These are phyloP conservation scores for Trichopoda pennipes DNA, from an alignment of 2,888 invertebrate genomes.

Conservation along the genomic window DNA sequence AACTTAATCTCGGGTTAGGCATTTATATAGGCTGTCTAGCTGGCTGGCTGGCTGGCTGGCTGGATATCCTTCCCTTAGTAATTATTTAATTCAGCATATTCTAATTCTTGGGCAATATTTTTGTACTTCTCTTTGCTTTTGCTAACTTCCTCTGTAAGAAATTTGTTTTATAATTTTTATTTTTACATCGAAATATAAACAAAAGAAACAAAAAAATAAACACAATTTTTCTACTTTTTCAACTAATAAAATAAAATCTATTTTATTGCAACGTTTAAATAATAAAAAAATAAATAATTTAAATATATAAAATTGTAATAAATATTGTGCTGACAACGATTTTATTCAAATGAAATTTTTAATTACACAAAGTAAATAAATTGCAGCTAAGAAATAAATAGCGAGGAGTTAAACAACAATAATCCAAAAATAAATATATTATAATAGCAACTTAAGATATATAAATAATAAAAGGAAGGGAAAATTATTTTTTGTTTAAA, in stretches of 20 bases:
- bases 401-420: conserved; percentile 78
- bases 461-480: conserved; percentile 41
- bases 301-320: conserved; percentile 30
- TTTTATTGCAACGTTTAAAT: conserved; percentile 49
- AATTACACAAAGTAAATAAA: conserved; percentile 67
- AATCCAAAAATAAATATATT: conserved; percentile 69
- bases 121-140: conserved; percentile 98
- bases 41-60: conserved; percentile 45
- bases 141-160: conserved; percentile 90
- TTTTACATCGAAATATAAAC: not conserved
- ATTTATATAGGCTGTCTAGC: conserved; percentile 49
- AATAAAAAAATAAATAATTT: conserved; percentile 1
- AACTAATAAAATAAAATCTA: conserved; percentile 18
- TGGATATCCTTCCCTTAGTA: conserved; percentile 81
- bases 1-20: conserved; percentile 36
- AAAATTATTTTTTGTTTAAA: conserved; percentile 19
- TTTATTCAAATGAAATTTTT: conserved; percentile 45
- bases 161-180: not conserved
- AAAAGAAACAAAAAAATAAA: conserved; percentile 33
- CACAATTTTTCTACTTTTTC: conserved; percentile 46
- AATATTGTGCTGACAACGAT: conserved; percentile 63
- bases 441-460: conserved; percentile 58
- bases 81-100: conserved; percentile 94
- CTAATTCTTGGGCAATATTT: conserved; percentile 98
- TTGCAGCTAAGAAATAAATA: conserved; percentile 64